phyloP scores from a whole-genome alignment of 2,888 invertebrate species.

The Cephus sareptanus region DNA sequence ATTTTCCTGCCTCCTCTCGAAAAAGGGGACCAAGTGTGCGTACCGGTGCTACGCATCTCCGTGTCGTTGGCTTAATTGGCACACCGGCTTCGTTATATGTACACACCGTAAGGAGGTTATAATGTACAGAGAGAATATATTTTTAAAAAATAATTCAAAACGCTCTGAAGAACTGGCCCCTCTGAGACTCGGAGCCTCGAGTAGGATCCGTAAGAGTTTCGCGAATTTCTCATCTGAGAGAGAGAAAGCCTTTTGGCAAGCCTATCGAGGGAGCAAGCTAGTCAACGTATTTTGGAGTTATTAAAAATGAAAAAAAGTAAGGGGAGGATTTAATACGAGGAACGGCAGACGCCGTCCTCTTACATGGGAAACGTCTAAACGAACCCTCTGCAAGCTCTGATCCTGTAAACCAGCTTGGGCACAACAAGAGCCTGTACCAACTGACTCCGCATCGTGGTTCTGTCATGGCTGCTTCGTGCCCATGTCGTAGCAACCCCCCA shows the following conservation, averaged over 20 bases:
- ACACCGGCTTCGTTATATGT: not conserved
- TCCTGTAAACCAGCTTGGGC: not conserved
- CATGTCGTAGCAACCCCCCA: slow-evolving; percentile 46
- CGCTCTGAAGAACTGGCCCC: not conserved
- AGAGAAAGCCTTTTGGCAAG: not conserved
- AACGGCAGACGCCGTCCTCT: not conserved
- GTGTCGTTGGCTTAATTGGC: not conserved
- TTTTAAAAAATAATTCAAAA: not conserved
- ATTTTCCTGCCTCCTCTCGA: not conserved
- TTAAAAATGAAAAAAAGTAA: not conserved
- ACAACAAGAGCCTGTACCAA: not conserved
- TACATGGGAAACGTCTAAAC: not conserved
- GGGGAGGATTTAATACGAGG: not conserved
- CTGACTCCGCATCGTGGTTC: not conserved
- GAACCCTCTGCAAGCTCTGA: not conserved
- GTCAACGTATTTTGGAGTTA: not conserved
- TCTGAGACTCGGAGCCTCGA: not conserved
- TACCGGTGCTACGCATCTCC: not conserved
- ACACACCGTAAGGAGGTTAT: not conserved
- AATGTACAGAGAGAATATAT: not conserved
- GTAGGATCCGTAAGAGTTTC: not conserved
- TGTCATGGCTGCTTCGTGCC: not conserved
- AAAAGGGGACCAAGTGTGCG: not conserved
- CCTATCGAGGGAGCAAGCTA: not conserved
- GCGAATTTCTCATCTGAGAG: not conserved